Evolutionary conservation across 30 jellyfish, hydroid and myxozoan species (phyloP), one percentile per base, ranked within the genome.

Genomic region (Aurelia aurita complex sp. Pacific): DNA sequence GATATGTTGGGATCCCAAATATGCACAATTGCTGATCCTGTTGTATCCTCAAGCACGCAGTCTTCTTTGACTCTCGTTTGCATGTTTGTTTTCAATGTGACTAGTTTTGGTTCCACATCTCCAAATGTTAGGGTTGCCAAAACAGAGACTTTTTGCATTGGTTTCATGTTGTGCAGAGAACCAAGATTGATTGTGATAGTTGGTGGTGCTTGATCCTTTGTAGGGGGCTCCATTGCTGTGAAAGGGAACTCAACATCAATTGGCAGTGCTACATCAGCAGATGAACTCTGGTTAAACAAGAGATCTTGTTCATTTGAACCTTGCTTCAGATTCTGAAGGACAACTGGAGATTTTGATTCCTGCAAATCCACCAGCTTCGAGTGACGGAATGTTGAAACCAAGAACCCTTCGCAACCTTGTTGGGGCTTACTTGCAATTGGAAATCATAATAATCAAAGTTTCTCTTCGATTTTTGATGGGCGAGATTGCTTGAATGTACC

Each of bases 361-460:
- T 76, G 35, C 42, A 57, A 52, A 46, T 76, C 46, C 55, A 34
- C 10, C 61, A 46, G 70, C 53, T 40, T 40, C 5, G 51, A 1
- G 5, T 40, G 51, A 40, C 51, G 51, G 51, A 2, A 40, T 40
- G 36, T 76, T 76, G 74, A 15, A 76, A 11, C 34, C 74, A 76
- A 76, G 52, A 1, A 76, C 76, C 50, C 38, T 29, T 54, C 74
- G 35, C 17, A n/a, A 76, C 74, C 34, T 19, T 76, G 54, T 6
- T 51, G 57, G 86, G 86, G 74, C 86, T 76, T 17, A 62, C 53
- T 76, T 76, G 86, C 33, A 76, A 57, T 1, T 38, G 15, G 33
- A 76, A 76, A 62, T 55, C 74, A 32, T 76, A 76, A 60, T 76
- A 54, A 33, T 57, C 54, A 36, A 16, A 52, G 69, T 61, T 59